phyloP scores from a whole-genome alignment of 2,888 invertebrate genomes.

The Endotricha flammealis region DNA sequence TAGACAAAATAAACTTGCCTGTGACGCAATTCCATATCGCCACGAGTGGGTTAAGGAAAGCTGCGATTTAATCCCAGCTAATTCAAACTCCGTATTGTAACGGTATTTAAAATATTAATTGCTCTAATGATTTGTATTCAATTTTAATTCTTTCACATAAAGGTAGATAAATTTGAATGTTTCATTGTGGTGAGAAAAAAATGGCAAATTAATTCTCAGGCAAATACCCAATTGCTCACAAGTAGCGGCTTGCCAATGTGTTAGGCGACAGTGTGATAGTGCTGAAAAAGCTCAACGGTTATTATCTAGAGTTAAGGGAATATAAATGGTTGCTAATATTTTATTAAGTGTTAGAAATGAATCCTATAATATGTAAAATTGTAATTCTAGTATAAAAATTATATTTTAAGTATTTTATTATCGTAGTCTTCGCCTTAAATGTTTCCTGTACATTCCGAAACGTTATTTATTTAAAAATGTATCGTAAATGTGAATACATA shows the following conservation, averaged over 20 bases:
- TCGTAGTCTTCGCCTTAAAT: conserved; percentile 37
- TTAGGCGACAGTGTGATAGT: conserved; percentile 59
- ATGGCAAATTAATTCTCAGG: too few relatives aligned
- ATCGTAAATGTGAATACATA: conserved; percentile 7
- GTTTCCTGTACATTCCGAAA: conserved; percentile 55
- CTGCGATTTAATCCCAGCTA: too few relatives aligned
- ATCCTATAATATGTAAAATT: conserved; percentile 42
- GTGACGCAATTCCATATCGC: too few relatives aligned
- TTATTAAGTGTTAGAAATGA: conserved; percentile 41
- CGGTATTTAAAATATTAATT: too few relatives aligned
- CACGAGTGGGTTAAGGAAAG: too few relatives aligned
- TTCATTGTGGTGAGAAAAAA: too few relatives aligned
- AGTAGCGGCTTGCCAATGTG: conserved; percentile 58
- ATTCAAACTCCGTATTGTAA: too few relatives aligned
- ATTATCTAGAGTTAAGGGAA: conserved; percentile 41
- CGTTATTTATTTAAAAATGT: conserved; percentile 16
- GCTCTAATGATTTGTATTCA: too few relatives aligned
- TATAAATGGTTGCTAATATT: conserved; percentile 54
- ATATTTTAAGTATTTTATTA: conserved; percentile 35
- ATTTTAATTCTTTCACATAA: too few relatives aligned
- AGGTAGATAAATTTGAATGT: too few relatives aligned
- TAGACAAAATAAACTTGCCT: too few relatives aligned
- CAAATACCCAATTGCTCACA: too few relatives aligned
- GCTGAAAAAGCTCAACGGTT: conserved; percentile 61
- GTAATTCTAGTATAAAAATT: conserved; percentile 30